These are phyloP conservation scores for Columba livia DNA, from an alignment of 2,113 vertebrate genomes.

Conservation along the genomic window DNA sequence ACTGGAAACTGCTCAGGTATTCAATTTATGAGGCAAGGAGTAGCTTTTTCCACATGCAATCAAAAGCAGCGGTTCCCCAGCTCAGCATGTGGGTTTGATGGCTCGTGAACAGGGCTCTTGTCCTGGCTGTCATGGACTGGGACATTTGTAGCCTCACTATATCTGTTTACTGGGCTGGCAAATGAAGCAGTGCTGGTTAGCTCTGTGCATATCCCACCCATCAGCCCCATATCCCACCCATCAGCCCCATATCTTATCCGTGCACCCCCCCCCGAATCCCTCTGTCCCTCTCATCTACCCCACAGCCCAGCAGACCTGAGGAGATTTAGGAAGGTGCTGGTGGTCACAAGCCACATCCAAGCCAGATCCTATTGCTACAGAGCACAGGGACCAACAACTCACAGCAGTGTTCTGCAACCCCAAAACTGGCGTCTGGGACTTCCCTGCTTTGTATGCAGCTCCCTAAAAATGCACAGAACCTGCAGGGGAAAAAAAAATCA, in stretches of 20 bases:
- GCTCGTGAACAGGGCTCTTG: not conserved
- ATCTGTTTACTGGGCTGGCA: not conserved
- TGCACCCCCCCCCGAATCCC: not conserved
- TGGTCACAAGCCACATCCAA: not conserved
- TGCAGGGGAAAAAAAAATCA: not conserved
- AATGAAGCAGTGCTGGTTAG: not conserved
- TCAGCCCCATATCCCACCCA: not conserved
- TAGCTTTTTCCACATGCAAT: not conserved
- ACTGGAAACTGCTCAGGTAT: not conserved
- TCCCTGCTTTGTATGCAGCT: not conserved
- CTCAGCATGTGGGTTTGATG: not conserved
- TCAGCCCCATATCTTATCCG: not conserved
- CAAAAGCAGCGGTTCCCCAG: not conserved
- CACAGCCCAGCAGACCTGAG: not conserved
- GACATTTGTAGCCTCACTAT: not conserved
- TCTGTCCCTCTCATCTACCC: not conserved
- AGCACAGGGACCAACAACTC: not conserved
- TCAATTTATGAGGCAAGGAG: fast-evolving
- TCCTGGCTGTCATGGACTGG: fast-evolving
- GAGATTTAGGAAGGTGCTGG: not conserved
- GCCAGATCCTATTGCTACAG: not conserved
- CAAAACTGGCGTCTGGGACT: fast-evolving
- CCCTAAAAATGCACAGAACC: not conserved
- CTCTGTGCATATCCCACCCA: fast-evolving
- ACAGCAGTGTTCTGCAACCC: not conserved